Percentiles rank a stretch among this genome's conserved stretches.
These are phyloP conservation scores for Rotaria magnacalcarata DNA, from an alignment of 2,888 invertebrate genomes.

Conservation along the genomic window DNA sequence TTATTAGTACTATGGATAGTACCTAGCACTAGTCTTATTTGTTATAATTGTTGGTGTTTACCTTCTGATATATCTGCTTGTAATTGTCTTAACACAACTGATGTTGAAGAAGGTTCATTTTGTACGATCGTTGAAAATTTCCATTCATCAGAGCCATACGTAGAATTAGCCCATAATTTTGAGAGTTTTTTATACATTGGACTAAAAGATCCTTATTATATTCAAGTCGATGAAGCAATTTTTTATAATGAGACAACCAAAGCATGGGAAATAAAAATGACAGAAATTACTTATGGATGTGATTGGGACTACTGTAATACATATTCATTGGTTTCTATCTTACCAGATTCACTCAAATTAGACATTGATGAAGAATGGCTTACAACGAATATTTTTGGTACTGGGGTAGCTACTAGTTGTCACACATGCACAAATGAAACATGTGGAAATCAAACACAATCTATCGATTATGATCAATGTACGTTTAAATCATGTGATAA, in stretches of 20 bases:
- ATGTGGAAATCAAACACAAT: background rate
- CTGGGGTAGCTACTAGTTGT: background rate
- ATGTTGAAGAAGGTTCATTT: background rate
- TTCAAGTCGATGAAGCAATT: background rate
- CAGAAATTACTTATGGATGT: background rate
- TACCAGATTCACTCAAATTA: background rate
- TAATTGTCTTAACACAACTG: background rate
- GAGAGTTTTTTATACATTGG: background rate
- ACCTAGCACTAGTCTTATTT: background rate
- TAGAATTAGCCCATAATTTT: background rate
- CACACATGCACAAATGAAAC: background rate
- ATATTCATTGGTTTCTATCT: background rate
- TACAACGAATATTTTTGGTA: background rate
- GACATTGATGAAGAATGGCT: background rate
- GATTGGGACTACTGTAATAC: background rate
- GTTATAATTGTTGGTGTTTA: background rate
- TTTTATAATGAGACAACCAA: background rate
- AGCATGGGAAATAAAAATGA: background rate
- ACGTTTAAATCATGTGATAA: background rate
- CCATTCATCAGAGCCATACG: background rate
- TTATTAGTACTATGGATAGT: background rate
- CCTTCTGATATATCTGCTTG: background rate
- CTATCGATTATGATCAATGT: background rate
- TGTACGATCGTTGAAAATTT: background rate
- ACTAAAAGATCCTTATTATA: background rate